Base-by-base conservation (phyloP, 2,113 vertebrate genomes). In the Uria lomvia region DNA sequence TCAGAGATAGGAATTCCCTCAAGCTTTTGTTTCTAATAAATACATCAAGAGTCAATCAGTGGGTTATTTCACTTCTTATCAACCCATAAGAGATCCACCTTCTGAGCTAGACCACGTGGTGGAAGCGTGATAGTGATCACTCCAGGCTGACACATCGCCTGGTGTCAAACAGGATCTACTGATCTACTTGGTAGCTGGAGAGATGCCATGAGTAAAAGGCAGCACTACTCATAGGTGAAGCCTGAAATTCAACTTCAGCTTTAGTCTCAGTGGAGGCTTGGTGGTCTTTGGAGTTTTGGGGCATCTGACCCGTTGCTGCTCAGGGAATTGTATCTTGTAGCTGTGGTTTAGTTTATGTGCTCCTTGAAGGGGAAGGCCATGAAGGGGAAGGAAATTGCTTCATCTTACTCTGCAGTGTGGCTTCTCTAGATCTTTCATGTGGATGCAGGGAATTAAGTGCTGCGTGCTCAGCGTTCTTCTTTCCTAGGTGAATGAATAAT, bases 201-300 rank as follows among this genome's bases (percentile, higher is more conserved):
- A 68, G 78, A 40, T 68, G 74, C 20, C n/a, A 4, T 47, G 15
- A 53, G 17, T n/a, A 42, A 85, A 93, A 71, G 21, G 14, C n/a
- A 88, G 4, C 16, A 90, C 5, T 26, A 50, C 11, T 40, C 4
- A 15, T 4, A 92, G 7, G 23, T 79, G 66, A 7, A 87, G 16
- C 34, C 52, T 70, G 49, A 84, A 89, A 62, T 74, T 80, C 55
- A 78, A 4, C 34, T 81, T 91, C 45, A 72, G 3, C 50, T 18
- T 71, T 34, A 4, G 7, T 50, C 38, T 60, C 29, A 78, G 1
- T 0, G 0, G 30, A 62, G 9, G 4, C 20, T 82, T 3, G 0
- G 3, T 53, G 6, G 47, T 85, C 34, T 38, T 55, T 50, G 42
- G 70, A 58, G 6, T 68, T 84, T 52, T 88, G 38, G 10, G 38